Percentiles rank a stretch among this genome's conserved stretches.
Evolutionary conservation across 2,113 vertebrate species (phyloP).

Genomic region (Toxotes chatareus): DNA sequence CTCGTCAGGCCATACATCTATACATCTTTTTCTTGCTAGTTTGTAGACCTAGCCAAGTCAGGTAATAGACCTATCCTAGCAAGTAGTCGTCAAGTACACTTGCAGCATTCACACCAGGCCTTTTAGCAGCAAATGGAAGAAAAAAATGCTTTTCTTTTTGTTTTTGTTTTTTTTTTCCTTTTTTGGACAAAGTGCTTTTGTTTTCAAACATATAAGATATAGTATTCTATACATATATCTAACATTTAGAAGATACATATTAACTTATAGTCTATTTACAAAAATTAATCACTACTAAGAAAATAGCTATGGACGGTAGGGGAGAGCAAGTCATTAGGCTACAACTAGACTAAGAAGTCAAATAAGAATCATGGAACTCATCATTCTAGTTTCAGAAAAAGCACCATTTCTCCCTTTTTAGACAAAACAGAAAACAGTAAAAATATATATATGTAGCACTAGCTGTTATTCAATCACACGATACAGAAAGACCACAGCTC

Average conservation of each 20-base stretch:
- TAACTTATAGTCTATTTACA: constrained; percentile 84
- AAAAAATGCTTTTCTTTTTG: constrained; percentile 86
- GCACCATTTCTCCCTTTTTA: constrained; percentile 84
- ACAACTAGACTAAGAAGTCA: constrained; percentile 75
- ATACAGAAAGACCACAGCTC: constrained; percentile 46
- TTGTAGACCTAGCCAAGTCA: constrained; percentile 55
- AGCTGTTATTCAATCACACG: constrained; percentile 51
- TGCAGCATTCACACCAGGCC: constrained; percentile 99
- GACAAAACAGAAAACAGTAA: constrained; percentile 67
- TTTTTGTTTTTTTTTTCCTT: constrained; percentile 84
- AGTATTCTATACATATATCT: constrained; percentile 91
- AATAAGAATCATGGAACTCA: constrained; percentile 71
- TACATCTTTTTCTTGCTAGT: constrained; percentile 38
- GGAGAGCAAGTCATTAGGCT: constrained; percentile 77
- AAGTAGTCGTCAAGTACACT: constrained; percentile 91
- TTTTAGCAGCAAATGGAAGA: constrained; percentile 99
- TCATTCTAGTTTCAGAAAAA: constrained; percentile 77
- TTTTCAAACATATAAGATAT: constrained; percentile 94
- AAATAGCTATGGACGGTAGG: constrained; percentile 81
- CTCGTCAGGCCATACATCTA: constrained; percentile 85
- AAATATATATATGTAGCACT: constrained; percentile 59
- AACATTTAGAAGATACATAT: constrained; percentile 91
- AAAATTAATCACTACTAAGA: constrained; percentile 79
- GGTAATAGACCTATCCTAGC: constrained; percentile 64
- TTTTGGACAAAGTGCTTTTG: constrained; percentile 98